Evolutionary conservation across 2,888 invertebrate genomes (phyloP).

Genomic region (Hyposoter dolosus): DNA sequence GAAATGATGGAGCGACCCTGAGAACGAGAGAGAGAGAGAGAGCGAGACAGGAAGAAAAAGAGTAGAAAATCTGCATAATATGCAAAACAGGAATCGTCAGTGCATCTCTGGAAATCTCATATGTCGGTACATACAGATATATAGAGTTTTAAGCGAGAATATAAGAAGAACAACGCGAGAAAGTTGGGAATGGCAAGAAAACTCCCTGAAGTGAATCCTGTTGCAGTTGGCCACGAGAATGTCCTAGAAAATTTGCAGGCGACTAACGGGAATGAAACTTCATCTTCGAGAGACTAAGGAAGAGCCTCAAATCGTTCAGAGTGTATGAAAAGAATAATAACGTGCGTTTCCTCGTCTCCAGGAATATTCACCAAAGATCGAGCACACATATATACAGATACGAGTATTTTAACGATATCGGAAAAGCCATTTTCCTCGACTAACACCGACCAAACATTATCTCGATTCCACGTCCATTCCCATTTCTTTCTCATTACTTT

Average conservation of each 20-base stretch:
- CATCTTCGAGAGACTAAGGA: slow-evolving; percentile 11
- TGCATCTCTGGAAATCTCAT: slow-evolving; percentile 53
- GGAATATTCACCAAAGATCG: slow-evolving; percentile 29
- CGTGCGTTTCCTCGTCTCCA: slow-evolving; percentile 34
- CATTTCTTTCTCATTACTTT: background rate
- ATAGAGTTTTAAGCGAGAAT: slow-evolving; percentile 4
- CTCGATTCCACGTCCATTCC: background rate
- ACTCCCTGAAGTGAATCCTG: slow-evolving; percentile 43
- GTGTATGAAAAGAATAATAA: slow-evolving; percentile 15
- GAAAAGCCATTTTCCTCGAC: slow-evolving; percentile 48
- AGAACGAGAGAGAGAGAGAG: slow-evolving; percentile 22
- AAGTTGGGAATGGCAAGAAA: slow-evolving; percentile 27
- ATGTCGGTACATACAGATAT: background rate
- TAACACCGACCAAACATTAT: slow-evolving; percentile 28
- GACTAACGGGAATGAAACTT: slow-evolving; percentile 47
- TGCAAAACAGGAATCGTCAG: slow-evolving; percentile 68
- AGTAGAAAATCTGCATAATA: slow-evolving; percentile 71
- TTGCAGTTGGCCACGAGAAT: slow-evolving; percentile 44
- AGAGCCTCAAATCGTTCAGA: slow-evolving; percentile 24
- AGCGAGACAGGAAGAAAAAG: slow-evolving; percentile 24
- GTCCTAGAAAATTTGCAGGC: slow-evolving; percentile 33
- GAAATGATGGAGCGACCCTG: background rate
- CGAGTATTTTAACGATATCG: slow-evolving; percentile 54
- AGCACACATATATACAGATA: slow-evolving; percentile 1
- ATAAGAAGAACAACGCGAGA: slow-evolving; percentile 17